A percentile compares a stretch with the other conserved stretches of the same genome.
Conservation (phyloP, 2,797 vertebrate species). For the Enteromius thamalakanensis region DNA sequence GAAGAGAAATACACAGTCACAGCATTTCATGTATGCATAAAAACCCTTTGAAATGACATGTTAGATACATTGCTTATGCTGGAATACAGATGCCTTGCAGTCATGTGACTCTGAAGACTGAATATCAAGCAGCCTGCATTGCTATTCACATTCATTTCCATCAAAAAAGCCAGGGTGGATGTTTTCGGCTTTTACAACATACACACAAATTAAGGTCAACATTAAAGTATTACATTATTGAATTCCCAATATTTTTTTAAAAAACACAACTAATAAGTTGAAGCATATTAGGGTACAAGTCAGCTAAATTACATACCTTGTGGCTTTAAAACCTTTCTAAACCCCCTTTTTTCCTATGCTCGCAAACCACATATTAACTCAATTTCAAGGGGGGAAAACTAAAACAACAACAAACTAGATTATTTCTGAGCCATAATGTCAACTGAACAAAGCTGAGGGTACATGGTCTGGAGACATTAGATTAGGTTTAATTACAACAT, state of each 20-base stretch:
- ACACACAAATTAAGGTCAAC: not conserved
- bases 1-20: not conserved
- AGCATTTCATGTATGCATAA: not conserved
- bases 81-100: not conserved
- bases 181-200: not conserved
- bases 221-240: not conserved
- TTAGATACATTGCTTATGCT: not conserved
- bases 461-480: slow-evolving; percentile 39
- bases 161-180: not conserved
- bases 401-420: slow-evolving; percentile 55
- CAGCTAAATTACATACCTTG: not conserved
- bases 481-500: slow-evolving; percentile 40
- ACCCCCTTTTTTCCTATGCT: not conserved
- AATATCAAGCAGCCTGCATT: not conserved
- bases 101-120: not conserved
- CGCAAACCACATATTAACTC: not conserved
- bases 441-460: slow-evolving; percentile 71
- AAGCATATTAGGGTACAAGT: not conserved
- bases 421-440: slow-evolving; percentile 76
- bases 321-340: not conserved
- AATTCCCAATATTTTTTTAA: not conserved
- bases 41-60: not conserved
- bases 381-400: not conserved
- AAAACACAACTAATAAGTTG: not conserved
- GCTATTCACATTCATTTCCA: not conserved